phyloP scores from a whole-genome alignment of 1,140 invertebrate genomes.

The Agrilus planipennis region DNA sequence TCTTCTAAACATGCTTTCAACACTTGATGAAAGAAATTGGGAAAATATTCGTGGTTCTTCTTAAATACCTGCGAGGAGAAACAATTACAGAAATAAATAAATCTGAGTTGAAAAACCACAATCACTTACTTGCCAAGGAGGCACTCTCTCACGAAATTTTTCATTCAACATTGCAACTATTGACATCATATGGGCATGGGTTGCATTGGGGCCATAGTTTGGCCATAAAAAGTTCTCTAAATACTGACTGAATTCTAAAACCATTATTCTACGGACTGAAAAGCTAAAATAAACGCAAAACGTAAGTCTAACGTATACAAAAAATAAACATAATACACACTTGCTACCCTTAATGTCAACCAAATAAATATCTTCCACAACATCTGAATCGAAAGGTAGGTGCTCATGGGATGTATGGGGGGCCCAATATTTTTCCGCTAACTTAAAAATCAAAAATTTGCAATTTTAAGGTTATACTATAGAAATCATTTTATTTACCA shows the following conservation, averaged over 20 bases:
- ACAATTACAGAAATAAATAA: not conserved
- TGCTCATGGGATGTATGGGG: conserved; percentile 60
- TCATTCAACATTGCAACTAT: conserved; percentile 97
- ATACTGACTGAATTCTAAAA: conserved; percentile 95
- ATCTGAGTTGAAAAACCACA: no score
- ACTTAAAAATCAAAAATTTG: conserved; percentile 40
- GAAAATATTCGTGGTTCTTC: conserved; percentile 68
- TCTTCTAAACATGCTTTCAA: conserved; percentile 56
- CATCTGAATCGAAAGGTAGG: conserved; percentile 54
- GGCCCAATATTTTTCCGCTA: conserved; percentile 82
- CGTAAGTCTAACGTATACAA: conserved; percentile 6
- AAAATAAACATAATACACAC: conserved; percentile 30
- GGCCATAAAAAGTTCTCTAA: conserved; percentile 96
- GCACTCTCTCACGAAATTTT: conserved; percentile 92
- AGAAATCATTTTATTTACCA: conserved; percentile 15
- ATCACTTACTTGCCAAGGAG: conserved; percentile 76
- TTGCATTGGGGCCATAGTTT: conserved; percentile 67
- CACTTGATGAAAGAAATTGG: conserved; percentile 78
- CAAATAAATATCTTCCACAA: conserved; percentile 71
- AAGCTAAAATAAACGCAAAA: conserved; percentile 42
- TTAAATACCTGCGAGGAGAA: conserved; percentile 57
- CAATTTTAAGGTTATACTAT: conserved; percentile 13
- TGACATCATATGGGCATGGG: conserved; percentile 79
- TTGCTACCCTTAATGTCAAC: conserved; percentile 66
- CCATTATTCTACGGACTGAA: conserved; percentile 79